Evolutionary conservation across 1,140 invertebrate genomes (phyloP), one percentile per base, ranked within the genome.

Genomic region (Heliconius hewitsoni): DNA sequence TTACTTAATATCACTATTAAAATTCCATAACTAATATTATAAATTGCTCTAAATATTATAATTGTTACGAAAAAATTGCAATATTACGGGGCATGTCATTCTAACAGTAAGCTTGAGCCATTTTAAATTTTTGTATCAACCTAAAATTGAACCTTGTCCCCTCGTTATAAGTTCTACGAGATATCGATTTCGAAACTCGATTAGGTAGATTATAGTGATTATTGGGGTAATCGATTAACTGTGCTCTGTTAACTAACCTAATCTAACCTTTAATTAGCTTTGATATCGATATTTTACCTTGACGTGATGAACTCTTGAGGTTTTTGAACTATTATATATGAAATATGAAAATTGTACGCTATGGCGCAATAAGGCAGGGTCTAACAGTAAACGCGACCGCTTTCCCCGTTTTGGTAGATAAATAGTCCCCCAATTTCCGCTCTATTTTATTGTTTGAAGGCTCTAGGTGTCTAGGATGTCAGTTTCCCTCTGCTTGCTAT

Each of bases 241-340:
- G 11, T 66, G n/a, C 60, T 66, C 60, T 30, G 23, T 66, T 30
- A 66, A 66, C 23, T 66, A n/a, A 27, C 9, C 57, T 27, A 57
- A 57, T 57, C 5, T 57, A 66, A 66, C 60, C 60, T 66, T 66
- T 66, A 66, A 66, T 66, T 27, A 66, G 60, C n/a, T 66, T 66
- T 13, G 60, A 66, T 66, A 66, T 27, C 23, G 9, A 66, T 57
- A 57, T 66, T 66, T 27, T 66, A 23, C 57, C 57, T 66, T 66
- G 60, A 66, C 8, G 60, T n/a, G n/a, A 60, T 60, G 57, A 66
- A 27, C 19, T 66, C 23, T 66, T 66, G 11, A 30, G 4, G 60
- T 16, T 66, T 66, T 66, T 27, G 23, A 30, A 30, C 72, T 73
- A 13, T 57, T 57, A 23, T 3, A 8, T 66, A 66, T 66, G n/a